Conservation (phyloP, 2,797 vertebrate species). For the Pempheris klunzingeri region DNA sequence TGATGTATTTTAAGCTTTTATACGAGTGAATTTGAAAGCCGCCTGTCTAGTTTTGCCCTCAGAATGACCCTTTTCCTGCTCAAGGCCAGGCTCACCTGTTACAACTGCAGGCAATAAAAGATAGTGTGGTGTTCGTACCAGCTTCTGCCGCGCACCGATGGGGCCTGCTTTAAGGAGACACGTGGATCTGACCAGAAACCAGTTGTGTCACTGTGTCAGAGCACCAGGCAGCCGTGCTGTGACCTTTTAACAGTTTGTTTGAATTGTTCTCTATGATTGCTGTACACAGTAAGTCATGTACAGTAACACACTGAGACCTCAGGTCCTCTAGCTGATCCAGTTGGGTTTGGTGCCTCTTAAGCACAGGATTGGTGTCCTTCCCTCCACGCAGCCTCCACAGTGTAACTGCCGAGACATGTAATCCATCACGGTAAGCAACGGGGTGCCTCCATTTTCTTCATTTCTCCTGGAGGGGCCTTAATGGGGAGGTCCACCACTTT, state of each 20-base stretch:
- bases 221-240: too few relatives aligned
- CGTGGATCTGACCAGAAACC: neutral
- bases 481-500: too few relatives aligned
- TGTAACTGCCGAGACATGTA: too few relatives aligned
- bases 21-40: conserved; percentile 21
- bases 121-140: conserved; percentile 1
- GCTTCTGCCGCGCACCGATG: neutral
- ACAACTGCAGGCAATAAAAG: conserved; percentile 34
- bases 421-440: neutral
- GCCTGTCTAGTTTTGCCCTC: neutral
- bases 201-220: neutral
- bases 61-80: conserved; percentile 14
- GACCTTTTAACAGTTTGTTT: neutral
- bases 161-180: neutral
- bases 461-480: too few relatives aligned
- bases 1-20: conserved; percentile 33
- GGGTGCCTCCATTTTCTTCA: neutral
- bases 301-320: neutral
- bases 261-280: neutral
- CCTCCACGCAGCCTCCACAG: too few relatives aligned
- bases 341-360: neutral
- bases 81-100: conserved; percentile 40
- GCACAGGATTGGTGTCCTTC: neutral
- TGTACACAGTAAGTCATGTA: neutral
- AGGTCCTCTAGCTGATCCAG: neutral